Base-by-base conservation (phyloP, 2,113 vertebrate species). In the Psettodes erumei region DNA sequence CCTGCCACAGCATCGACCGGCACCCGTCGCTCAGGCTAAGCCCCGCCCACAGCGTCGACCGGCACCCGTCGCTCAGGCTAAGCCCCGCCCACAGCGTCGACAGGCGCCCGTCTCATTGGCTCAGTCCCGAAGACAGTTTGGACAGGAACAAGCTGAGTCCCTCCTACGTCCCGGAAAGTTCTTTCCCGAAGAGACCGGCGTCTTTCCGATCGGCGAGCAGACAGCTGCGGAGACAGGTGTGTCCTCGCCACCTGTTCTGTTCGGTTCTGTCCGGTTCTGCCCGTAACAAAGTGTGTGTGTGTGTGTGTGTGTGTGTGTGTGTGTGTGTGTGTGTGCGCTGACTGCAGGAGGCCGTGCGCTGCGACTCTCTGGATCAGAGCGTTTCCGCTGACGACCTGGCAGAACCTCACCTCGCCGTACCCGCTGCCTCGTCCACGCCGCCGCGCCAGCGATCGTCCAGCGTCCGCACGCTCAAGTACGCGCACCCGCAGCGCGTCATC, bases 211-310 rank as follows among this genome's bases (percentile, higher is more conserved):
- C 89, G 18, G 81, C 91, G 9, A 91, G 51, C 89, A 91, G 93
- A 86, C 93, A 90, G 81, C 88, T 97, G 45, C 93, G 88, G 48
- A 94, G 96, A 93, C 96, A 97, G 95, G 96, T 90, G 28, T 13
- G 75, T 73, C 11, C 16, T 45, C 19, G 4, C 40, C 1, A 1
- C 3, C 15, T 33, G 6, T 16, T 0, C 25, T 72, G 2, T 18
- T 54, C 19, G 33, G 5, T 30, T 54, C 15, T 54, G 6, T 43
- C 13, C 8, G 43, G 25, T n/a, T 42, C 23, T 61, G 27, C n/a
- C 13, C 2, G 25, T 60, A 18, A 37, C 42, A 11, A 32, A 47
- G 9, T 51, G 9, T 2, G n/a, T 32, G 35, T 50, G 15, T 47
- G 21, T 10, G 1, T n/a, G 28, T 58, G n/a, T 48, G 21, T 8